Percentiles rank a stretch among this genome's conserved stretches.
These are phyloP conservation scores for Esox lucius DNA, from an alignment of 2,797 vertebrate genomes.

Conservation along the genomic window DNA sequence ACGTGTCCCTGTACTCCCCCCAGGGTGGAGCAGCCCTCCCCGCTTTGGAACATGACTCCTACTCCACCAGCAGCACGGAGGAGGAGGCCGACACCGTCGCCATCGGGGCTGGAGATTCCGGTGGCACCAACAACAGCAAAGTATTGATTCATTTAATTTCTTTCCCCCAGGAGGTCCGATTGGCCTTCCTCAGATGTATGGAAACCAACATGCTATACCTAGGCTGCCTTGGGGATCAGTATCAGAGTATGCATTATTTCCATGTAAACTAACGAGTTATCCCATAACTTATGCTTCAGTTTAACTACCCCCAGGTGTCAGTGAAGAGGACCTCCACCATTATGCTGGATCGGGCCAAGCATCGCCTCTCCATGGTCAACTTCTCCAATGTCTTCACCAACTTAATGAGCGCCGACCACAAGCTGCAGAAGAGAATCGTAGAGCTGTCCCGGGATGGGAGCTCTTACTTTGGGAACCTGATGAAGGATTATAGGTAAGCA, in stretches of 20 bases:
- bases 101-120: neutral
- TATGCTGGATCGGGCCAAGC: constrained; percentile 85
- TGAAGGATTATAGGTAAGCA: constrained; percentile 82
- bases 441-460: constrained; percentile 88
- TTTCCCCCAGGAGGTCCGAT: neutral
- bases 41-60: constrained; percentile 84
- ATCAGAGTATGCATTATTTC: neutral
- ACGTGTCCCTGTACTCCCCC: constrained; percentile 80
- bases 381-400: constrained; percentile 83
- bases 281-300: neutral
- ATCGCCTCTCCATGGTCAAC: constrained; percentile 76
- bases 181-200: neutral
- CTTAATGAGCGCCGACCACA: constrained; percentile 86
- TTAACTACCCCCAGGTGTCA: constrained; percentile 26
- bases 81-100: constrained; percentile 74
- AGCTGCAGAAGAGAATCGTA: constrained; percentile 88
- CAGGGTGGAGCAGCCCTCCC: constrained; percentile 62
- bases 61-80: constrained; percentile 91
- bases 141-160: constrained; percentile 11
- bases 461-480: constrained; percentile 92
- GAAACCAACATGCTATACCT: too few relatives aligned
- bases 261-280: neutral
- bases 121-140: neutral
- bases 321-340: constrained; percentile 81
- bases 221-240: neutral